These are phyloP conservation scores for Drosophila miranda DNA, from an alignment of 1,140 invertebrate species.

Conservation along the genomic window DNA sequence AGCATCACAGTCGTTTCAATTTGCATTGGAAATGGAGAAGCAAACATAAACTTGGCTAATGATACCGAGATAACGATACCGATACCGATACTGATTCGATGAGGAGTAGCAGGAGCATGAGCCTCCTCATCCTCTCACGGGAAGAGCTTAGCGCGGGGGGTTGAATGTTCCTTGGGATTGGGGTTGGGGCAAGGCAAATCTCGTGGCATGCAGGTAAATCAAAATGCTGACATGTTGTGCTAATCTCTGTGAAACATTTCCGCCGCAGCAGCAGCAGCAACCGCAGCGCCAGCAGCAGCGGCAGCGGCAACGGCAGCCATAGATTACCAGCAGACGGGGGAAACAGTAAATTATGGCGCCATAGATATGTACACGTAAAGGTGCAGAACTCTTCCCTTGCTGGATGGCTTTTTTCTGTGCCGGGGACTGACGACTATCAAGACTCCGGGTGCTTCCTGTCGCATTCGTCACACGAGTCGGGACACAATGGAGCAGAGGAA, in stretches of 20 bases:
- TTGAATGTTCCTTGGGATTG: background rate
- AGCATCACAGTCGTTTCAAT: constrained; percentile 71
- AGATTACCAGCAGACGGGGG: constrained; percentile 48
- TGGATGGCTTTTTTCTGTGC: constrained; percentile 17
- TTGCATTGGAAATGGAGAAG: constrained; percentile 63
- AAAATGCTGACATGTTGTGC: constrained; percentile 68
- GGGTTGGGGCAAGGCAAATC: constrained; percentile 3
- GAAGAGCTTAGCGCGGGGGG: background rate
- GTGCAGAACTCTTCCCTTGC: constrained; percentile 33
- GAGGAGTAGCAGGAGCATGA: background rate
- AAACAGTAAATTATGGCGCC: constrained; percentile 66
- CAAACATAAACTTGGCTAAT: constrained; percentile 49
- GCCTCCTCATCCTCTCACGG: constrained; percentile 5
- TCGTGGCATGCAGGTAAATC: constrained; percentile 53
- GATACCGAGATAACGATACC: background rate
- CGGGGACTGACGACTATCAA: constrained; percentile 50
- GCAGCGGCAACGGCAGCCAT: constrained; percentile 6
- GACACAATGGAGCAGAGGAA: constrained; percentile 55
- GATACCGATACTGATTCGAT: constrained; percentile 11
- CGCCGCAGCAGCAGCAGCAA: constrained; percentile 28
- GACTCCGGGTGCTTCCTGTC: constrained; percentile 70
- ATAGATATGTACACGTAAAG: constrained; percentile 43
- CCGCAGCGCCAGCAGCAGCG: background rate
- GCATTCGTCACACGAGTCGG: constrained; percentile 70
- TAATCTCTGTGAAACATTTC: constrained; percentile 79